Evolutionary conservation across 2,113 vertebrate genomes (phyloP), one percentile per base, ranked within the genome.

Genomic region (Eulemur macaco): DNA sequence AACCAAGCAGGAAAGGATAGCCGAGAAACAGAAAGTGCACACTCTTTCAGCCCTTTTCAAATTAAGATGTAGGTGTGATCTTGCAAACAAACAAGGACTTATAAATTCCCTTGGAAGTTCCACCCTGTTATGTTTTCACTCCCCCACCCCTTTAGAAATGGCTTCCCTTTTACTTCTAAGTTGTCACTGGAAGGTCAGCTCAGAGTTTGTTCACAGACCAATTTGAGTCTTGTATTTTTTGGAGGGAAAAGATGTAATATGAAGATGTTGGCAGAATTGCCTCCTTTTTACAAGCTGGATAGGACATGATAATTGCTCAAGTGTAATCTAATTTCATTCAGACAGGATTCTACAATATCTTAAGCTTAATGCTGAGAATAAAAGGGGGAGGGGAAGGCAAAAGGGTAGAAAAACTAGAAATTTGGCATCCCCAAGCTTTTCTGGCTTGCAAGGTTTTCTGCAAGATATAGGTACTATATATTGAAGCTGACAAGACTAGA

Each of bases 181-280:
- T 11, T 69, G 56, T 81, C 31, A 17, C 45, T 94, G 77, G 63
- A 17, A 77, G 29, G 11, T 66, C 54, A 39, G 23, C 87, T 94
- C 78, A 68, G 10, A 39, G 6, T 94, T 92, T 88, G 29, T 47
- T 88, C 86, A 90, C 31, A 83, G n/a, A 94, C 18, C 54, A 86
- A n/a, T 64, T 42, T 82, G 52, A 80, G 23, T 77, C 47, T 18
- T 90, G 6, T 73, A 12, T 90, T 66, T 96, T 92, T 78, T 54
- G 18, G 27, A 37, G 29, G 9, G 27, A 69, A 78, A 76, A 83
- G 29, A 82, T 60, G 20, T 60, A 64, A 45, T 58, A 52, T 45
- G 63, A 90, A 94, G 21, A 29, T 74, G 58, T 14, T 73, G 58
- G n/a, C 60, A 95, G 73, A 96, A 74, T 91, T 85, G 42, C 42